Evolutionary conservation across 1,140 invertebrate species (phyloP).

Genomic region (Euura lappo): DNA sequence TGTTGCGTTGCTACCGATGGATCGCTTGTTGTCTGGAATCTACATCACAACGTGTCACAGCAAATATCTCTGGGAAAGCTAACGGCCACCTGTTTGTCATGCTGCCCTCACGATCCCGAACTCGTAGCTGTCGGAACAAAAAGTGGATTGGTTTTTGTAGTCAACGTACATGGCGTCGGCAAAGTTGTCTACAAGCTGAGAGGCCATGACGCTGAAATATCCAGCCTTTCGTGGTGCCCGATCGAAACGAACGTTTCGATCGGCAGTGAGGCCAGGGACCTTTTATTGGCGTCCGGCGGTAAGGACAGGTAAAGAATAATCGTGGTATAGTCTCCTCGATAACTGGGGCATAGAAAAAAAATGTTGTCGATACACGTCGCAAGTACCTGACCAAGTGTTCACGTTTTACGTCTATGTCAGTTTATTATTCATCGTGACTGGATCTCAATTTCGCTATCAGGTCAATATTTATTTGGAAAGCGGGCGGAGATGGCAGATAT

Average conservation of each 20-base stretch:
- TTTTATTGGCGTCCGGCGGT: constrained; percentile 62
- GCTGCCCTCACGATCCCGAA: constrained; percentile 68
- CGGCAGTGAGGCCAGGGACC: constrained; percentile 45
- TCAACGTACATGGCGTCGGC: constrained; percentile 65
- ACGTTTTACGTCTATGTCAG: constrained; percentile 9
- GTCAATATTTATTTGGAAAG: constrained; percentile 63
- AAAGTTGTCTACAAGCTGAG: constrained; percentile 69
- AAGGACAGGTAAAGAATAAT: constrained; percentile 52
- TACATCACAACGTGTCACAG: constrained; percentile 60
- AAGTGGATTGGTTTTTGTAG: constrained; percentile 67
- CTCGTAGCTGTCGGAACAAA: constrained; percentile 71
- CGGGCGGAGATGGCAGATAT: constrained; percentile 62
- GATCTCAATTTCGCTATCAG: constrained; percentile 33
- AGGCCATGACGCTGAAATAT: constrained; percentile 74
- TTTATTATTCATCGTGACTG: background rate
- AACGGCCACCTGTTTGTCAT: constrained; percentile 63
- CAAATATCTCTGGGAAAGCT: constrained; percentile 57
- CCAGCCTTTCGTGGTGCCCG: constrained; percentile 78
- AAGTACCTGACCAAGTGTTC: background rate
- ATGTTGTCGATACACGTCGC: background rate
- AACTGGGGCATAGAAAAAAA: constrained; percentile 10
- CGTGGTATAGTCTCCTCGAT: background rate
- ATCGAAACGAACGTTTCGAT: constrained; percentile 59
- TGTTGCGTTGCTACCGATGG: constrained; percentile 65
- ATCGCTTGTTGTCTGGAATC: constrained; percentile 69